These are phyloP conservation scores for Penaeus japonicus DNA, from an alignment of 1,140 invertebrate species.

Conservation along the genomic window DNA sequence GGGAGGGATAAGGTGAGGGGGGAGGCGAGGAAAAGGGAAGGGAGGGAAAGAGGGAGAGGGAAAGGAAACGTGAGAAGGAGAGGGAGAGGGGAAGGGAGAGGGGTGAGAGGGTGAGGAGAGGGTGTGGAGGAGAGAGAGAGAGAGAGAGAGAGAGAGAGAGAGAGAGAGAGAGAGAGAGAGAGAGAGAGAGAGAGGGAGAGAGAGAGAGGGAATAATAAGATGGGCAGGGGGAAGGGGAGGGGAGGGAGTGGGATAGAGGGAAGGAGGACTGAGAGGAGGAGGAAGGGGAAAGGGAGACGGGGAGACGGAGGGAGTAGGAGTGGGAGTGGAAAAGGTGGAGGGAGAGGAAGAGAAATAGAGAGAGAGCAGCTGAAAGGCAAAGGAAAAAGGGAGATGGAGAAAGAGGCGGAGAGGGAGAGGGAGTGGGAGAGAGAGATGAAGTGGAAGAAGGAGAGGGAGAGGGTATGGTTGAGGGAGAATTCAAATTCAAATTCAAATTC, in stretches of 20 bases:
- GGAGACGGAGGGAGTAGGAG: too few relatives aligned
- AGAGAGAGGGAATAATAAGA: background rate
- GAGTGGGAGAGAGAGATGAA: background rate
- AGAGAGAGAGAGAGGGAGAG: background rate
- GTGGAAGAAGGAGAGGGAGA: background rate
- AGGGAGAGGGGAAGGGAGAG: too few relatives aligned
- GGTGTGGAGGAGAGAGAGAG: background rate
- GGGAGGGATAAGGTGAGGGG: background rate
- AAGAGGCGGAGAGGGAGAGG: background rate
- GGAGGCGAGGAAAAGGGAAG: background rate
- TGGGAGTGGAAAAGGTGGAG: background rate
- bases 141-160: constrained; percentile 3
- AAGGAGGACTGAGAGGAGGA: too few relatives aligned
- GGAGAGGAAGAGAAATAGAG: too few relatives aligned
- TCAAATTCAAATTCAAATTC: too few relatives aligned
- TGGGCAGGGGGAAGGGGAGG: background rate
- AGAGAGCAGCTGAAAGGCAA: too few relatives aligned
- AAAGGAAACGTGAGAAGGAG: too few relatives aligned
- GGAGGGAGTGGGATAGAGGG: too few relatives aligned
- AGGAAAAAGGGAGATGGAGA: background rate
- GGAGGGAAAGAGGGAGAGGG: background rate
- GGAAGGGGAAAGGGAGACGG: too few relatives aligned
- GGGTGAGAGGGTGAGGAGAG: background rate
- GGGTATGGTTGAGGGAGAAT: too few relatives aligned
- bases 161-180: background rate